Percentiles rank a stretch among this genome's conserved stretches.
phyloP scores from a whole-genome alignment of 1,140 invertebrate genomes.

The Teleopsis dalmanni region DNA sequence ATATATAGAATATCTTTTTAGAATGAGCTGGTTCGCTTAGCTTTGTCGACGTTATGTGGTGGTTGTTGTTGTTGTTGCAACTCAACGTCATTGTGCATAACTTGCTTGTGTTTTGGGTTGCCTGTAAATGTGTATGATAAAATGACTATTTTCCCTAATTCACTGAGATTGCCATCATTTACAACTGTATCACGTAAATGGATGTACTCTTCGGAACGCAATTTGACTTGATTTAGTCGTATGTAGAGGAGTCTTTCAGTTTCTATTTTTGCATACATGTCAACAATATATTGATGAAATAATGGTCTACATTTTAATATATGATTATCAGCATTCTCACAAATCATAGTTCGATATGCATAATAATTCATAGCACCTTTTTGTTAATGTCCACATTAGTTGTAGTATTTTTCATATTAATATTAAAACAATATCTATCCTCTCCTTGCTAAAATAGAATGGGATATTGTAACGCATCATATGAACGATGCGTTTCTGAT shows the following conservation, averaged over 20 bases:
- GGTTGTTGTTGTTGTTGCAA: background rate
- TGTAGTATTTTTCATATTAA: constrained; percentile 1
- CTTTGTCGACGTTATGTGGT: background rate
- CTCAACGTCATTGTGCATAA: background rate
- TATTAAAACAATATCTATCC: constrained; percentile 33
- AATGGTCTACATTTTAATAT: background rate
- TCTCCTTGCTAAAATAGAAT: constrained; percentile 44
- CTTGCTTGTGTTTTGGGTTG: background rate
- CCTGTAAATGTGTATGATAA: background rate
- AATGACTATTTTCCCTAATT: background rate
- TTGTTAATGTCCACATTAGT: background rate
- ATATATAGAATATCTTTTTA: too few relatives aligned
- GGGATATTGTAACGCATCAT: constrained; percentile 45
- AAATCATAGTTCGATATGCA: background rate
- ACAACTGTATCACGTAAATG: constrained; percentile 19
- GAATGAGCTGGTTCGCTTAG: too few relatives aligned
- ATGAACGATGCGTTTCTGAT: constrained; percentile 34
- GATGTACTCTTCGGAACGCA: constrained; percentile 46
- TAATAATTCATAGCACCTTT: constrained; percentile 3
- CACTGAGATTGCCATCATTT: background rate
- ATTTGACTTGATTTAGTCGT: constrained; percentile 43
- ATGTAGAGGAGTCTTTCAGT: constrained; percentile 16
- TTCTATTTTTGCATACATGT: background rate
- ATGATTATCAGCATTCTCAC: background rate
- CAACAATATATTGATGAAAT: background rate